phyloP scores from a whole-genome alignment of 23 tunicate species.

The Trididemnum clinides region DNA sequence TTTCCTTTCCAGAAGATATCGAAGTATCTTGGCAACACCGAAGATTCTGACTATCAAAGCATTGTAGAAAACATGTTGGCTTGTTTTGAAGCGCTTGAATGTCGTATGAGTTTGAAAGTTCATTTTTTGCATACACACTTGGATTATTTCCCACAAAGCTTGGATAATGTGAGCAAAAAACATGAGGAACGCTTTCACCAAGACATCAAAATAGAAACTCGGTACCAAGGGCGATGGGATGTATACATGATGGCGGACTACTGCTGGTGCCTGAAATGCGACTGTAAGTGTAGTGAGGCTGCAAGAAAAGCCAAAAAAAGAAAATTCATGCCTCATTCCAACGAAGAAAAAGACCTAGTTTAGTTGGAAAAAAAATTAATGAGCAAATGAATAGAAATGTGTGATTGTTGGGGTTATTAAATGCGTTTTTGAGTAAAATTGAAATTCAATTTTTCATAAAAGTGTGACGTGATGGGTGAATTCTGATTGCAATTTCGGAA shows the following conservation, averaged over 20 bases:
- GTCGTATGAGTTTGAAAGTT: slow-evolving; percentile 37
- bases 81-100: slow-evolving; percentile 31
- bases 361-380: slow-evolving; percentile 1
- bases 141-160: slow-evolving; percentile 35
- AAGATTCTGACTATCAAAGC: slow-evolving; percentile 25
- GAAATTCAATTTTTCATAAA: slow-evolving; percentile 12
- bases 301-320: slow-evolving; percentile 39
- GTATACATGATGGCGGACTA: slow-evolving; percentile 46
- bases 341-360: too few relatives aligned
- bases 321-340: slow-evolving; percentile 45
- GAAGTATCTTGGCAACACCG: slow-evolving; percentile 15
- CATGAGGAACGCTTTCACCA: slow-evolving; percentile 44
- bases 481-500: slow-evolving; percentile 42
- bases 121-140: slow-evolving; percentile 47
- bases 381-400: slow-evolving; percentile 18
- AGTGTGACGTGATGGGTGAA: slow-evolving; percentile 33
- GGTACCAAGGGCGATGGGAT: slow-evolving; percentile 50
- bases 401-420: slow-evolving; percentile 17
- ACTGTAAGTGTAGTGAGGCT: slow-evolving; percentile 29
- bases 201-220: slow-evolving; percentile 48
- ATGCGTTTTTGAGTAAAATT: slow-evolving; percentile 20
- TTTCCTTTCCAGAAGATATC: too few relatives aligned
- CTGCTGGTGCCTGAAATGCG: slow-evolving; percentile 48
- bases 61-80: slow-evolving; percentile 42
- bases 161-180: slow-evolving; percentile 34